Conservation (phyloP, 30 jellyfish, hydroid and myxozoan species). For the Hydractinia symbiolongicarpus region DNA sequence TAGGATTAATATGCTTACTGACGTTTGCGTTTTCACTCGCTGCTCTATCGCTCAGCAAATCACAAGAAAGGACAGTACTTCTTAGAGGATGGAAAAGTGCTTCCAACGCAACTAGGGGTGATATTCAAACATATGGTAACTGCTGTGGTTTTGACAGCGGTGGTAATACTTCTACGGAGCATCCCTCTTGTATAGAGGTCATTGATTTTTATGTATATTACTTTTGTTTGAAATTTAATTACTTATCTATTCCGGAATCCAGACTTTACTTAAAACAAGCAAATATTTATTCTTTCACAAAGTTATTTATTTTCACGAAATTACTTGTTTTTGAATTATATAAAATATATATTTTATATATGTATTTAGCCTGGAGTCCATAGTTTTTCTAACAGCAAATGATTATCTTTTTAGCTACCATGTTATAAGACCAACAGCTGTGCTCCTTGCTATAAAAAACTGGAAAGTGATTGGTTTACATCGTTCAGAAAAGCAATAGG, state of each 20-base stretch:
- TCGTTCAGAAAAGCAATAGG: constrained; percentile 77
- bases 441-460: constrained; percentile 39
- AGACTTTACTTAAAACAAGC: neutral
- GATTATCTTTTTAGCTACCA: neutral
- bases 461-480: constrained; percentile 59
- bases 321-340: too few species aligned
- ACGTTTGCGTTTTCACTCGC: constrained; percentile 89
- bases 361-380: too few species aligned
- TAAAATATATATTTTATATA: too few species aligned
- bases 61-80: constrained; percentile 56
- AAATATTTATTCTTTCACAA: neutral
- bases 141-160: constrained; percentile 90
- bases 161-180: constrained; percentile 37
- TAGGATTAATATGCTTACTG: constrained; percentile 51
- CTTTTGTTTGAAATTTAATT: neutral
- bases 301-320: neutral
- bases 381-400: too few species aligned
- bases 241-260: neutral
- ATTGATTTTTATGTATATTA: neutral
- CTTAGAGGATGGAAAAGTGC: constrained; percentile 70
- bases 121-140: constrained; percentile 46
- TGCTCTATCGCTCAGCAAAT: constrained; percentile 72
- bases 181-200: constrained; percentile 58
- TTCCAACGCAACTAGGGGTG: constrained; percentile 45
- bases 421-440: constrained; percentile 23